phyloP scores from a whole-genome alignment of 2,888 invertebrate genomes.

The Syrphus vitripennis region DNA sequence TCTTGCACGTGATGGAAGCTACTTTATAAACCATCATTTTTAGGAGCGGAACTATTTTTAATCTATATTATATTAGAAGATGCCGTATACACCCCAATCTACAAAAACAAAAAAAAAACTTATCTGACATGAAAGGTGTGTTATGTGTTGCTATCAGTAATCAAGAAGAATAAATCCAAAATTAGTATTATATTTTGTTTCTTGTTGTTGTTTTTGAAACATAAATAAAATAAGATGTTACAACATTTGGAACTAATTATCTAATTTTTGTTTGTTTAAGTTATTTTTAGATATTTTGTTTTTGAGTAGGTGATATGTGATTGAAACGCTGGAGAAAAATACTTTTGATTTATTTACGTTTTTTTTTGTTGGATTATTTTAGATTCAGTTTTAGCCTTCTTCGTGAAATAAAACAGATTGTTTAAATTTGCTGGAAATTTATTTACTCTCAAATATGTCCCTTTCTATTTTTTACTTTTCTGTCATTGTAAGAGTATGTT shows the following conservation, averaged over 20 bases:
- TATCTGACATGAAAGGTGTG: neutral
- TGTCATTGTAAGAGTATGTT: no score
- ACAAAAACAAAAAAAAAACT: neutral
- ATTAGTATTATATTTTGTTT: neutral
- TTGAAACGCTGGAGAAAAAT: neutral
- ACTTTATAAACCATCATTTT: no score
- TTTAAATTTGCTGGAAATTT: no score
- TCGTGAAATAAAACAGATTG: no score
- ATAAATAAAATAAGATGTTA: neutral
- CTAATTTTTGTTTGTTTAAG: neutral
- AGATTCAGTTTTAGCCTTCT: no score
- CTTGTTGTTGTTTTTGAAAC: neutral
- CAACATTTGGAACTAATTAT: neutral
- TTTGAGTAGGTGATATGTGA: neutral
- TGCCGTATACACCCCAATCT: neutral
- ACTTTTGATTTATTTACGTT: neutral
- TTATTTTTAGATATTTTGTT: neutral
- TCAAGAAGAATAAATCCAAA: neutral
- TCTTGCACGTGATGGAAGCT: neutral
- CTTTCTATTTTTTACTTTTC: no score
- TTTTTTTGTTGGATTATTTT: no score
- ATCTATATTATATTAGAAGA: neutral
- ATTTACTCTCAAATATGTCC: no score
- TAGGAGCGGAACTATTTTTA: slow-evolving; percentile 5
- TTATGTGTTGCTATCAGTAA: neutral